Percentiles rank a stretch among this genome's conserved stretches.
Evolutionary conservation across 2,113 vertebrate species (phyloP).

Genomic region (Leuciscus idus): DNA sequence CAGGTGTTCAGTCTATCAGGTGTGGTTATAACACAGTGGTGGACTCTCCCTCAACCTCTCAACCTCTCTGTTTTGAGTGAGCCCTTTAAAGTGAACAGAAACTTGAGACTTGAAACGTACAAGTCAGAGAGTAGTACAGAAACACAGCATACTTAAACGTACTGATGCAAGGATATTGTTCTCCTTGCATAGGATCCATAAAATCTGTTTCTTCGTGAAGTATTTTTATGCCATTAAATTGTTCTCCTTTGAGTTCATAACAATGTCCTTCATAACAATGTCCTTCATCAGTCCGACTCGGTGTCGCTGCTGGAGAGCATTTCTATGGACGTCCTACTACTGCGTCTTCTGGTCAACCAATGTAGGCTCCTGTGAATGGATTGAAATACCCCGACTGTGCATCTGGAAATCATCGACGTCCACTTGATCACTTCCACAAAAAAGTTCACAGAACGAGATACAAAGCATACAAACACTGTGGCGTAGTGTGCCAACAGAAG

Average conservation of each 20-base stretch:
- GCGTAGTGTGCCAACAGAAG: slow-evolving; percentile 72
- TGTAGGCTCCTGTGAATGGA: slow-evolving; percentile 68
- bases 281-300: slow-evolving; percentile 24
- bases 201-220: neutral
- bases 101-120: neutral
- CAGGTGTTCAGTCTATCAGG: slow-evolving; percentile 5
- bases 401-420: slow-evolving; percentile 65
- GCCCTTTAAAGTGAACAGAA: neutral
- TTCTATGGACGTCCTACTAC: slow-evolving; percentile 32
- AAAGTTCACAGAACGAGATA: slow-evolving; percentile 66
- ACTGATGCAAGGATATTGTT: neutral
- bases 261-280: neutral
- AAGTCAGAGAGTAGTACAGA: neutral
- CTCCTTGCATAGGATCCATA: neutral
- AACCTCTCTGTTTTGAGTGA: too few species aligned
- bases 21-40: neutral
- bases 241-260: neutral
- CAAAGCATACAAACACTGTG: slow-evolving; percentile 66
- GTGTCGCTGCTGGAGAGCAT: slow-evolving; percentile 39
- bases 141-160: neutral
- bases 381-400: slow-evolving; percentile 66
- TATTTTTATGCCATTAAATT: neutral
- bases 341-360: slow-evolving; percentile 58
- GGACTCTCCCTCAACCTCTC: neutral
- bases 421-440: slow-evolving; percentile 68